Conservation (phyloP, 2,888 invertebrate species). For the Monochamus alternatus region DNA sequence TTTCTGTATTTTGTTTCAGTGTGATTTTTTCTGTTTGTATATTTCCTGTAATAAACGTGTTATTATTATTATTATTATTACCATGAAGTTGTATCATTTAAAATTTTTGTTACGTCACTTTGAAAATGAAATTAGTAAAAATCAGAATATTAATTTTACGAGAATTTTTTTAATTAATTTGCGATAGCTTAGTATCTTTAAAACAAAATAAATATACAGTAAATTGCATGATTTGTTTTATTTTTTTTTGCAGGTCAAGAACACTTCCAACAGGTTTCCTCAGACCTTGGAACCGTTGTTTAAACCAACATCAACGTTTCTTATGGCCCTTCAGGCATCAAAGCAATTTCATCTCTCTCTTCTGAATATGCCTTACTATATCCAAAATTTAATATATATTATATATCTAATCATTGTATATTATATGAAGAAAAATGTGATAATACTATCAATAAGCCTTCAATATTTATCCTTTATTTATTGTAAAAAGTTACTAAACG, state of each 20-base stretch:
- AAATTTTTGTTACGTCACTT: too few species aligned
- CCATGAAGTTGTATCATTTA: too few species aligned
- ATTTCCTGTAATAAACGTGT: too few species aligned
- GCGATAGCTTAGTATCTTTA: too few species aligned
- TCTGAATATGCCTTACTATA: conserved; percentile 60
- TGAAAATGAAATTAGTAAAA: too few species aligned
- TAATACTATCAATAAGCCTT: conserved; percentile 53
- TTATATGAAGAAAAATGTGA: conserved; percentile 55
- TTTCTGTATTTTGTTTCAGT: too few species aligned
- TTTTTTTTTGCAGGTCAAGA: conserved; percentile 76
- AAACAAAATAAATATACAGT: too few species aligned
- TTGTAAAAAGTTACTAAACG: conserved; percentile 14
- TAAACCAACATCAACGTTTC: conserved; percentile 64
- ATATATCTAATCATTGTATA: conserved; percentile 48
- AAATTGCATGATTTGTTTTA: background rate
- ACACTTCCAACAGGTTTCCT: conserved; percentile 77
- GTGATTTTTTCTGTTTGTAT: too few species aligned
- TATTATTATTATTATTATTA: too few species aligned
- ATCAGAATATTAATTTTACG: too few species aligned
- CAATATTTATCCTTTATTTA: conserved; percentile 39
- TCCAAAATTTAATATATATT: conserved; percentile 47
- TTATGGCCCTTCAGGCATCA: conserved; percentile 53
- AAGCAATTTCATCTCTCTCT: conserved; percentile 53
- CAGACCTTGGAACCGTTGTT: conserved; percentile 76
- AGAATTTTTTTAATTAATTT: too few species aligned